Percentiles rank a stretch among this genome's conserved stretches.
These are phyloP conservation scores for Lontra canadensis DNA, from an alignment of 2,113 vertebrate genomes.

Conservation along the genomic window DNA sequence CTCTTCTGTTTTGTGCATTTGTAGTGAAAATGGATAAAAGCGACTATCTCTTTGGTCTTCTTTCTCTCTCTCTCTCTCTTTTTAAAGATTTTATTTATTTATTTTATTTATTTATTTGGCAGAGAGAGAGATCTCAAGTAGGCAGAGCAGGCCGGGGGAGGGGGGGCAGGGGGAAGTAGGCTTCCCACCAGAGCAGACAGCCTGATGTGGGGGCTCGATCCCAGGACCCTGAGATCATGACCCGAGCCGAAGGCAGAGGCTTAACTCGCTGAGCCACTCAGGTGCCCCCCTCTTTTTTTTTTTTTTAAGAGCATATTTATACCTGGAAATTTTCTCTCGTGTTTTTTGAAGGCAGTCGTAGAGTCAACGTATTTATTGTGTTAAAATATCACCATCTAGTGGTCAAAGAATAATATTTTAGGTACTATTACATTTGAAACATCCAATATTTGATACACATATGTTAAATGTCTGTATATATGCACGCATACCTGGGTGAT, in stretches of 20 bases:
- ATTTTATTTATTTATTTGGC: no score
- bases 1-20: background rate
- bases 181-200: no score
- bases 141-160: no score
- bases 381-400: conserved; percentile 60
- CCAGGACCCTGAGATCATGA: no score
- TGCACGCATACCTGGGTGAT: background rate
- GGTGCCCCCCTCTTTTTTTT: fast-evolving
- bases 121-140: no score
- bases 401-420: background rate
- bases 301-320: background rate
- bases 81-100: no score
- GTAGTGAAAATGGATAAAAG: conserved; percentile 12
- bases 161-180: no score
- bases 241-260: no score
- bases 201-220: no score
- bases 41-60: background rate
- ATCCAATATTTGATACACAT: background rate
- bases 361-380: background rate
- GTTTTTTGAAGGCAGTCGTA: background rate
- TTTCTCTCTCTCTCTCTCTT: no score
- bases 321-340: background rate
- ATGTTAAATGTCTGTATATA: background rate
- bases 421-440: background rate
- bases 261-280: no score